These are phyloP conservation scores for Nesoenas mayeri DNA, from an alignment of 2,113 vertebrate genomes.

Conservation along the genomic window DNA sequence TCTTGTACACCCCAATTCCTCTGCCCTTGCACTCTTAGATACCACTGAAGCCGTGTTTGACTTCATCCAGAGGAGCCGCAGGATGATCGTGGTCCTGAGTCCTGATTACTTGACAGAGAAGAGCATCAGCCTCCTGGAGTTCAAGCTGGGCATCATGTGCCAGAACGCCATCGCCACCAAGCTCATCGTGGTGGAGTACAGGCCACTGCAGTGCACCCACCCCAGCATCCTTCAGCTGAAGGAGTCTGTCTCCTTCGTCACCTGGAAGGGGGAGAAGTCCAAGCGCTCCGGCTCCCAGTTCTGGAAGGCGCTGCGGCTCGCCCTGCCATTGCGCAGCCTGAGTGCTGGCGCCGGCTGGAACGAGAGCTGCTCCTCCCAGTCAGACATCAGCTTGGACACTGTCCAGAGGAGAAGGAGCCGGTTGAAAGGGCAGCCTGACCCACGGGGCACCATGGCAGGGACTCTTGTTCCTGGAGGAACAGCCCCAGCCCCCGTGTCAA, in stretches of 20 bases:
- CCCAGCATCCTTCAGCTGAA: constrained; percentile 82
- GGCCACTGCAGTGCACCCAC: constrained; percentile 77
- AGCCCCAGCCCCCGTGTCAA: neutral
- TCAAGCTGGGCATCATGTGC: constrained; percentile 87
- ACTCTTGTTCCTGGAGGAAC: neutral
- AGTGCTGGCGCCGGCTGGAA: constrained; percentile 80
- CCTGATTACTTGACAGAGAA: constrained; percentile 85
- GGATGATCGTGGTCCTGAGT: constrained; percentile 88
- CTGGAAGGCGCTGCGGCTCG: constrained; percentile 86
- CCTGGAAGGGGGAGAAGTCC: constrained; percentile 85
- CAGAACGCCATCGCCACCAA: constrained; percentile 80
- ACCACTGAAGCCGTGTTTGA: constrained; percentile 83
- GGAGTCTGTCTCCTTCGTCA: constrained; percentile 77
- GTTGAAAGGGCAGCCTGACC: constrained; percentile 63
- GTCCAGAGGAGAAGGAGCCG: constrained; percentile 68
- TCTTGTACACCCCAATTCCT: constrained; percentile 11
- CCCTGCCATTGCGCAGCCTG: constrained; percentile 85
- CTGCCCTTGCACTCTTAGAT: constrained; percentile 73
- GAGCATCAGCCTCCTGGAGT: constrained; percentile 90
- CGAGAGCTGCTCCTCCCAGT: constrained; percentile 92
- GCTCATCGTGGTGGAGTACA: constrained; percentile 82
- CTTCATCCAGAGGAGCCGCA: constrained; percentile 88
- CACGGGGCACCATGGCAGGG: neutral
- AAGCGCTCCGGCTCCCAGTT: constrained; percentile 80
- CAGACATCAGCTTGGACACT: constrained; percentile 81